phyloP scores from a whole-genome alignment of 2,113 vertebrate species.

The Ginglymostoma cirratum region DNA sequence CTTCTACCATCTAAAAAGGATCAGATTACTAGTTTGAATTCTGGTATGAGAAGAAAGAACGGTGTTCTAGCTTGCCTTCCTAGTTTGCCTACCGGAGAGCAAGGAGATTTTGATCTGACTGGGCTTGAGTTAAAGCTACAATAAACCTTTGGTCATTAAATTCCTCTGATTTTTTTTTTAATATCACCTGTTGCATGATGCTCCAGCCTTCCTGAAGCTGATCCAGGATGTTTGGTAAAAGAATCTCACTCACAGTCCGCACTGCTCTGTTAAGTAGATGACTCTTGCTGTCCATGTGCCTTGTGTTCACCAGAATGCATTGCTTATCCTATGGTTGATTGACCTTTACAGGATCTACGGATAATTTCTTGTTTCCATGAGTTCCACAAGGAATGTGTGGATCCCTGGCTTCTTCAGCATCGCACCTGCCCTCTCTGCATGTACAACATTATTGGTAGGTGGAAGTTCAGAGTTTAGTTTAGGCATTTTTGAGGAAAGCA shows the following conservation, averaged over 20 bases:
- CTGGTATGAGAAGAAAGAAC: neutral
- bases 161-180: neutral
- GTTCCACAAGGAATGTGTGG: constrained; percentile 89
- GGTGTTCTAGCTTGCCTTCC: neutral
- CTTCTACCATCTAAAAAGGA: neutral
- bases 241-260: neutral
- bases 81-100: neutral
- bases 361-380: constrained; percentile 93
- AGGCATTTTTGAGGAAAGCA: neutral
- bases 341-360: constrained; percentile 72
- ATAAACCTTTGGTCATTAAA: neutral
- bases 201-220: neutral
- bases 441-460: constrained; percentile 96
- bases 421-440: constrained; percentile 95
- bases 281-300: neutral
- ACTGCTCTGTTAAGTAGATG: neutral
- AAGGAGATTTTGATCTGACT: neutral
- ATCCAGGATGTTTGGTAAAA: neutral
- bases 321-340: neutral
- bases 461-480: neutral
- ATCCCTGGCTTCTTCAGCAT: constrained; percentile 90
- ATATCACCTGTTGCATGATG: neutral
- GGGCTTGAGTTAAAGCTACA: neutral
- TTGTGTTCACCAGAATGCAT: neutral
- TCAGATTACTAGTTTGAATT: neutral